Evolutionary conservation across 2,797 vertebrate species (phyloP), one percentile per base, ranked within the genome.

Genomic region (Antennarius maculatus): DNA sequence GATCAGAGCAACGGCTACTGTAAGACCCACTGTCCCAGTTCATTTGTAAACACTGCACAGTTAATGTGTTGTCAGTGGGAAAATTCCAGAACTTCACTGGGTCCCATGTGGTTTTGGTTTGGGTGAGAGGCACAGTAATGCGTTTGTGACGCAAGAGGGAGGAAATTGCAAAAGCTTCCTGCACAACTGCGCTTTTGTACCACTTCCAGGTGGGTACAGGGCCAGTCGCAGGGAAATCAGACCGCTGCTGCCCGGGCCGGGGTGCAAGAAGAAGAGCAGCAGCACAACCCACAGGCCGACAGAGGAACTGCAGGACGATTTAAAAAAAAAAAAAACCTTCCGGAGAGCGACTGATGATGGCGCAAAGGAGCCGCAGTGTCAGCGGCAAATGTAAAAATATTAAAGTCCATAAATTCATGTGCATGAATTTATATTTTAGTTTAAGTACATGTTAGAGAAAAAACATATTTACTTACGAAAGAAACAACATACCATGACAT

Each of bases 21-120:
- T 34, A 43, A 29, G 5, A 41, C 61, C 61, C 53, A 28, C 17
- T 1, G 34, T 65, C 53, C 56, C 70, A 60, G 47, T 68, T 41
- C 17, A 43, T 61, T 45, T 28, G 51, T 29, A 23, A 47, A 65
- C 51, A 65, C 63, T 61, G 66, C 61, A 54, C 61, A 74, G 46
- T 79, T 77, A 50, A 79, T 83, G 70, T 84, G 79, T 89, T 84
- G 82, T 82, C 68, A 80, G 88, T 87, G 87, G 84, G 88, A 90
- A 90, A 85, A 90, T 91, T 88, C 86, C 85, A 86, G 76, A 2
- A 23, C 80, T 77, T 72, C 71, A 72, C 76, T 61, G 27, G 66
- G 56, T 87, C 85, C 88, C 92, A 93, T 93, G 91, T 93, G 92
- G 90, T 92, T 94, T 90, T 92, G 91, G 92, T 93, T 93, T 92